Base-by-base conservation (phyloP, 1,140 invertebrate species). In the Dendrolimus punctatus region DNA sequence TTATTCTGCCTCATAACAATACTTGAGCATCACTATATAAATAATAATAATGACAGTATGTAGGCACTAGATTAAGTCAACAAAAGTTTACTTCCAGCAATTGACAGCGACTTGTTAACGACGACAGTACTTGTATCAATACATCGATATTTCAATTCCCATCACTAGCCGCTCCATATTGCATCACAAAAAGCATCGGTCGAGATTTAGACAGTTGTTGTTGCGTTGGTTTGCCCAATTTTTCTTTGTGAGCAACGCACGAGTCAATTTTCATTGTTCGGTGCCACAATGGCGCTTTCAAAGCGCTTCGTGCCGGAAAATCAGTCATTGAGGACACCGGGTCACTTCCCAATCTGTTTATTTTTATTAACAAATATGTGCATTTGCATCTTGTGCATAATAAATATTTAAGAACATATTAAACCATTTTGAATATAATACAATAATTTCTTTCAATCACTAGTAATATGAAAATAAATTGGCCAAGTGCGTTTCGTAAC, bases 171-270 rank as follows among this genome's bases (percentile, higher is more conserved):
- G 45, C 51, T 54, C 48, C 59, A 50, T 57, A 69, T 78, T 78
- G 68, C 75, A 69, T 74, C 67, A 73, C 53, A 51, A 39, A 39
- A 51, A 46, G 41, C 46, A 59, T 59, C 53, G 53, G 46, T 47
- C 51, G 49, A 50, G 54, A 56, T 60, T 56, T 56, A 49, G 52
- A 59, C 53, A 23, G 44, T 7, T 48, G 53, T 45, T 39, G 54
- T 65, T 66, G 63, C 58, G 64, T 62, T 63, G 62, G 65, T 73
- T 79, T 71, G 73, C 73, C 73, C 62, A 82, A 76, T 73, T 80
- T 73, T 73, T 74, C 69, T 71, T 68, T 71, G 64, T 64, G 48
- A 58, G 59, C 60, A 66, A 64, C 62, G 56, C 64, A 66, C 53
- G 43, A 62, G 49, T 53, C 55, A 53, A 61, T 62, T 64, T 70